phyloP scores from a whole-genome alignment of 2,113 vertebrate genomes.

The Macaca mulatta region DNA sequence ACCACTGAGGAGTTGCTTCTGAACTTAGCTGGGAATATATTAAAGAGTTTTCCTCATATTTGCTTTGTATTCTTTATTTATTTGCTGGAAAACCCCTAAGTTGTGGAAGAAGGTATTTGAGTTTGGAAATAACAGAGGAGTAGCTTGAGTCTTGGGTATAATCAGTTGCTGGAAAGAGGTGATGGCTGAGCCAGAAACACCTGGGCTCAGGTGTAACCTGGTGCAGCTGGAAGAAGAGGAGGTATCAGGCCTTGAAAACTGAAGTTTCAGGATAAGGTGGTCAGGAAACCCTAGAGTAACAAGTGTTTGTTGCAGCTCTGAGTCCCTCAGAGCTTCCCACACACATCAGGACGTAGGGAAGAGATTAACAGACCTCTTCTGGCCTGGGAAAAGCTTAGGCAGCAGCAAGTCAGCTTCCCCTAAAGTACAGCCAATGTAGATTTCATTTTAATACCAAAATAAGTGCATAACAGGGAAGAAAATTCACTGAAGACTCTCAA shows the following conservation, averaged over 20 bases:
- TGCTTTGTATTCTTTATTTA: background rate
- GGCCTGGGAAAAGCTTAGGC: background rate
- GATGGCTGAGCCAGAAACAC: background rate
- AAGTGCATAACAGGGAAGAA: conserved; percentile 34
- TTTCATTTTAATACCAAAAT: conserved; percentile 71
- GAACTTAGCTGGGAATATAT: background rate
- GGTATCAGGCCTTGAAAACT: background rate
- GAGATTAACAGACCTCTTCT: background rate
- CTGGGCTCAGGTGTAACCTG: conserved; percentile 12
- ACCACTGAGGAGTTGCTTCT: background rate
- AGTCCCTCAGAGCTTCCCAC: background rate
- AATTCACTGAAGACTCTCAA: conserved; percentile 47
- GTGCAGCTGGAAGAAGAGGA: conserved; percentile 13
- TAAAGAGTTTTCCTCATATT: background rate
- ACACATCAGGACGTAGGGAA: background rate
- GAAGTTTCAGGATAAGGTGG: conserved; percentile 21
- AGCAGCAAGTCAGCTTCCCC: background rate
- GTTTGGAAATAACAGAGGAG: background rate
- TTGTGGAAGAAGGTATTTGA: background rate
- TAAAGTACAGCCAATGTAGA: conserved; percentile 38
- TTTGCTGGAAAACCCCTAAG: background rate
- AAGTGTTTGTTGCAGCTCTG: background rate
- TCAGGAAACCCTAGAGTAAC: background rate
- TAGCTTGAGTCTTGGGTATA: background rate
- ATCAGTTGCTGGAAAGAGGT: background rate